A percentile compares a stretch with the other conserved stretches of the same genome.
These are phyloP conservation scores for Champsocephalus gunnari DNA, from an alignment of 2,797 vertebrate species.

Conservation along the genomic window DNA sequence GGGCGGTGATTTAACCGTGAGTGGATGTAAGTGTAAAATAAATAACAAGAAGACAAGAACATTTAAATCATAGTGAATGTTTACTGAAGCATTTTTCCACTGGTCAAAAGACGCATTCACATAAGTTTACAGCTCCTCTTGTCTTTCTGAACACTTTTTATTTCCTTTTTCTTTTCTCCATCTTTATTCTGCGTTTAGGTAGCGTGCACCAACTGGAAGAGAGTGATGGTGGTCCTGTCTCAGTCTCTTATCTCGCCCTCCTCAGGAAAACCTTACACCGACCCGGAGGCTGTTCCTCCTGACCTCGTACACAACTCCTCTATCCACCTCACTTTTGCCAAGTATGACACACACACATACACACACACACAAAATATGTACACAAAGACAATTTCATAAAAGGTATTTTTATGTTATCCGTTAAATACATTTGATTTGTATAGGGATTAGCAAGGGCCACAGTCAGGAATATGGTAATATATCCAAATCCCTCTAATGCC, in stretches of 20 bases:
- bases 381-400: not conserved
- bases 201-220: constrained; percentile 95
- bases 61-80: not conserved
- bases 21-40: not conserved
- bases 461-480: not conserved
- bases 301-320: constrained; percentile 89
- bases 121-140: not conserved
- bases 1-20: not conserved
- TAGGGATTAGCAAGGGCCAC: no score
- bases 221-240: constrained; percentile 93
- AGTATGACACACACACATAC: constrained; percentile 60
- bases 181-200: constrained; percentile 77
- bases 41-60: constrained; percentile 13
- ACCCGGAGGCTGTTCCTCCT: constrained; percentile 88
- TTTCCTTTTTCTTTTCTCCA: not conserved
- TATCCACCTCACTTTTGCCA: constrained; percentile 83
- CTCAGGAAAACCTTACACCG: constrained; percentile 86
- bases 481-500: not conserved
- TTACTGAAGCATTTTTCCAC: not conserved
- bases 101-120: not conserved
- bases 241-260: constrained; percentile 88
- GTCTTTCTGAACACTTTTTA: not conserved
- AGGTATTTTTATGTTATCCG: not conserved
- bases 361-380: not conserved
- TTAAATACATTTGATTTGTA: not conserved